Evolutionary conservation across 2,888 invertebrate genomes (phyloP), one percentile per base, ranked within the genome.

Genomic region (Trilocha varians): DNA sequence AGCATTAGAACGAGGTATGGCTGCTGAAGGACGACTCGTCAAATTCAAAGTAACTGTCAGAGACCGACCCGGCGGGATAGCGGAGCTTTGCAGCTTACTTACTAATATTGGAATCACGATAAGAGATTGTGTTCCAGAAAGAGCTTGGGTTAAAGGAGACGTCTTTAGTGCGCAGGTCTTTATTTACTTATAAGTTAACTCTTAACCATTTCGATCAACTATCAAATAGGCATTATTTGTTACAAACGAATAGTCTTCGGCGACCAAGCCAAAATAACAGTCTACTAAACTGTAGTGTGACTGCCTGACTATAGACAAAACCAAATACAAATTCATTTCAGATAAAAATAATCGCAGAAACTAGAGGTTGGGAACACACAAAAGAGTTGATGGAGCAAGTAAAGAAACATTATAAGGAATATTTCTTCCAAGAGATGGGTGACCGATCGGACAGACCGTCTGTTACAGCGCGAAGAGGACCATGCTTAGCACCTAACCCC

Each of bases 81-180:
- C 94, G 1, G 96, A 96, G 53, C 76, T 97, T 13, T 94, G 95
- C 53, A 82, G 87, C 47, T 62, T 93, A 40, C 79, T 97, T 33
- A 89, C 91, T 1, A 82, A 87, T n/a, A 79, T 93, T 32, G 96
- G 95, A 0, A 94, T 95, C 3, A 91, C 92, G 16, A 91, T 98
- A 53, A 95, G 97, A 65, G 98, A 98, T 70, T 96, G 97, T 46
- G 91, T 96, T 68, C 98, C 98, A 54, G 97, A 98, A 68, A 87
- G 98, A 41, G 96, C 98, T 2, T 98, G 97, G 97, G 90, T 98
- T 15, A 91, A 92, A 49, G 90, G 91, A 16, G 97, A 98, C 68
- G 92, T 98, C 13, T 97, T 95, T 49, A 77, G 74, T 45, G 67
- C 70, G 25, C 70, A 76, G 69, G 83, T 82, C 55, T 47, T 17